Evolutionary conservation across 2,797 vertebrate genomes (phyloP).

Genomic region (Jordanella pulchra): DNA sequence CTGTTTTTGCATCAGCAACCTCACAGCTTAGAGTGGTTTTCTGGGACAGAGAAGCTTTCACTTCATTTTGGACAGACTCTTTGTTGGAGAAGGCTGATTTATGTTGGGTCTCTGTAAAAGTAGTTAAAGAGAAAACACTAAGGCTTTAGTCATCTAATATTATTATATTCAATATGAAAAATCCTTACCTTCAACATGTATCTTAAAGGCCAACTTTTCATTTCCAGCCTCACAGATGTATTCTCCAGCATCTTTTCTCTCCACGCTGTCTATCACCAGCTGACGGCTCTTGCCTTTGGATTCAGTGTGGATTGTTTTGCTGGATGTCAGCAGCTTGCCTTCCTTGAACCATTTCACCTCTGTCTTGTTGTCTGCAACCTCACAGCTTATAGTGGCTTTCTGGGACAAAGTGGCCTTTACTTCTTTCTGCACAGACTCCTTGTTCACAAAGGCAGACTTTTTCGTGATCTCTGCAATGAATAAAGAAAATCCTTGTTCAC

Average conservation of each 20-base stretch:
- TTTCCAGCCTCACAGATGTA: constrained; percentile 79
- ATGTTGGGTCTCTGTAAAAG: constrained; percentile 21
- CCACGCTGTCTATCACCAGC: constrained; percentile 78
- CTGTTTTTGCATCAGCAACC: constrained; percentile 74
- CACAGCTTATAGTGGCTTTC: constrained; percentile 76
- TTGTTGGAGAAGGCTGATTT: constrained; percentile 69
- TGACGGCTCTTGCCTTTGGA: constrained; percentile 69
- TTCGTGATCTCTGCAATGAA: constrained; percentile 7
- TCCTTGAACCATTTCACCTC: constrained; percentile 85
- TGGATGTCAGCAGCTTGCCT: constrained; percentile 73
- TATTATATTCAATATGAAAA: background rate
- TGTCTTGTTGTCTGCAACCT: constrained; percentile 76
- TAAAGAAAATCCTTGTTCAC: background rate
- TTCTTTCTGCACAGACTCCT: constrained; percentile 75
- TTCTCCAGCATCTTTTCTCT: constrained; percentile 81
- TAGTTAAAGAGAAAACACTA: background rate
- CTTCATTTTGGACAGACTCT: constrained; percentile 75
- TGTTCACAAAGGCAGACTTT: constrained; percentile 67
- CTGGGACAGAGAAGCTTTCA: constrained; percentile 66
- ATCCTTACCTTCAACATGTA: constrained; percentile 75
- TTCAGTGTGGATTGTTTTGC: constrained; percentile 72
- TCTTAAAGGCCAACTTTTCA: constrained; percentile 80
- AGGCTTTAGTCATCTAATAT: background rate
- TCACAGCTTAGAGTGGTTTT: constrained; percentile 78
- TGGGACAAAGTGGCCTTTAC: constrained; percentile 68